Base-by-base conservation (phyloP, 2,888 invertebrate species). In the Nemapogon koenigi region DNA sequence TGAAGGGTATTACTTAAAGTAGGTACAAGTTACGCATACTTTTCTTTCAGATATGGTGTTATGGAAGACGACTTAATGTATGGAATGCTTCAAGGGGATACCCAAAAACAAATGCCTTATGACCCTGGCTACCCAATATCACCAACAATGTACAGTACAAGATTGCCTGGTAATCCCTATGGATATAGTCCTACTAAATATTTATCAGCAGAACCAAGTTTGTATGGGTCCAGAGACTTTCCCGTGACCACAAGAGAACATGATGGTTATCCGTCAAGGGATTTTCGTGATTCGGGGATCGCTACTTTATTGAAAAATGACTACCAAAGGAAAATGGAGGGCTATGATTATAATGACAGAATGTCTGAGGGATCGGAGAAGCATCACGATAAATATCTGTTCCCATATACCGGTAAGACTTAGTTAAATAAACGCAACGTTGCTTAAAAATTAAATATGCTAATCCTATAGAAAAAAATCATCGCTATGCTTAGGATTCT, bases 311-410 rank as follows among this genome's bases (percentile, higher is more conserved):
- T 79, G 43, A 83, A 83, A 47, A 81, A 81, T 36, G 80, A 80
- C 41, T 80, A 80, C 48, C 79, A 80, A 38, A 65, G 79, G 40
- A 78, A 79, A 41, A 68, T 76, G 53, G 79, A 80, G 37, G 56
- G 70, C 16, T 71, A 73, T 29, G 84, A 84, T n/a, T 84, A 82
- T 45, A 80, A 70, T 10, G 88, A 88, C 47, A 73, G 87, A 19
- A 81, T 86, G 71, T 87, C 87, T 0, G 88, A 88, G 49, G 81
- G 84, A 1, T 88, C 88, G 1, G 88, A 88, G 33, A 88, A 88
- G 49, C 87, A 88, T 52, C 86, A 84, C 47, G 92, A 92, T 51
- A 89, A 89, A 79, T 93, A 92, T 64, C 76, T 88, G 43, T 92
- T 91, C 52, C 92, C 92, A 0, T 92, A 91, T 55, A 91, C 91